Conservation (phyloP, 1,140 invertebrate species). For the Drosophila ercepeae region DNA sequence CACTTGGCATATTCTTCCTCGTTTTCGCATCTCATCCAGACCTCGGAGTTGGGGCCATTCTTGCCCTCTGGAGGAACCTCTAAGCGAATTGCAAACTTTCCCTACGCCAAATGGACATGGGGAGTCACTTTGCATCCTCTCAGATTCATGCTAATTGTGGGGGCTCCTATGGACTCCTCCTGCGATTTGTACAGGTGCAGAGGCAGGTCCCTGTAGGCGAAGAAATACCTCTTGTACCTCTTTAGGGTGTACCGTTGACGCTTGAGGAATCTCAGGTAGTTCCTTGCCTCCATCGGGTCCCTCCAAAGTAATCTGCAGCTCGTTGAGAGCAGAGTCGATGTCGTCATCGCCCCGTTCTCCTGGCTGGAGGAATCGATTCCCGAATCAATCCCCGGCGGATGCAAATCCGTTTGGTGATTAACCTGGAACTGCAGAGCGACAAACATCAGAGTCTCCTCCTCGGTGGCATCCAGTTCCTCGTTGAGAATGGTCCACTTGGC, state of each 20-base stretch:
- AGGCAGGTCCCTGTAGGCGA: conserved; percentile 93
- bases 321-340: conserved; percentile 94
- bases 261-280: conserved; percentile 93
- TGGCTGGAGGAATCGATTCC: conserved; percentile 64
- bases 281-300: conserved; percentile 87
- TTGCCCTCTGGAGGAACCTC: conserved; percentile 97
- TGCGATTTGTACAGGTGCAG: conserved; percentile 83
- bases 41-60: conserved; percentile 88
- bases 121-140: conserved; percentile 98
- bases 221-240: conserved; percentile 94
- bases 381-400: conserved; percentile 85
- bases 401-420: conserved; percentile 92
- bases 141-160: conserved; percentile 88
- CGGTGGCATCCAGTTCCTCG: conserved; percentile 99
- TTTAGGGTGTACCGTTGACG: conserved; percentile 95
- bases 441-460: conserved; percentile 99
- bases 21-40: conserved; percentile 97
- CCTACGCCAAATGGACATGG: conserved; percentile 96
- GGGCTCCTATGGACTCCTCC: conserved; percentile 89
- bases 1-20: conserved; percentile 99
- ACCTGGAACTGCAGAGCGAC: conserved; percentile 98
- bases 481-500: conserved; percentile 98
- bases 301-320: conserved; percentile 93
- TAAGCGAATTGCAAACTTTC: conserved; percentile 97
- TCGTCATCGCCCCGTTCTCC: conserved; percentile 85